phyloP scores from a whole-genome alignment of 2,797 vertebrate species.

The Helarctos malayanus region DNA sequence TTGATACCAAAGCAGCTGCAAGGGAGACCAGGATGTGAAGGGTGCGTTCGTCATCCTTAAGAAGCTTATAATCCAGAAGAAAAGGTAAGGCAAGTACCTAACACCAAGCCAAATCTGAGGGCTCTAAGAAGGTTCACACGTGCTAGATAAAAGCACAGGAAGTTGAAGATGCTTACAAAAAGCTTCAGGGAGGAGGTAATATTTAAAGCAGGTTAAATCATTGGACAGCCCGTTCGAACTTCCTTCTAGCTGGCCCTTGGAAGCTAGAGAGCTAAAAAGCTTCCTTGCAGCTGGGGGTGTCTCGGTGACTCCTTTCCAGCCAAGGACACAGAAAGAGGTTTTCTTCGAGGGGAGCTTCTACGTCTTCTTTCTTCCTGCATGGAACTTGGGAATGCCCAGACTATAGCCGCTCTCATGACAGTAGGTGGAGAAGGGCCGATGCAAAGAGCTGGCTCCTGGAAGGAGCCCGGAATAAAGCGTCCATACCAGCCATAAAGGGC shows the following conservation, averaged over 20 bases:
- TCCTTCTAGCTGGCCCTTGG: neutral
- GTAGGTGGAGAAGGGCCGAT: neutral
- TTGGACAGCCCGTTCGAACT: neutral
- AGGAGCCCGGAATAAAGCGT: neutral
- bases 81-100: neutral
- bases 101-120: neutral
- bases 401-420: neutral
- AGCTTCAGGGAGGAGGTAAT: neutral
- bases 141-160: slow-evolving; percentile 3
- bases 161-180: neutral
- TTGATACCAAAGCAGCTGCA: neutral
- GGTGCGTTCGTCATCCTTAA: neutral
- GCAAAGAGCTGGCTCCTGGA: neutral
- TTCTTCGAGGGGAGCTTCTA: neutral
- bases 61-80: neutral
- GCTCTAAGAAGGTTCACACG: neutral
- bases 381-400: neutral
- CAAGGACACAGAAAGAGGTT: neutral
- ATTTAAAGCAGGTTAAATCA: neutral
- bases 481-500: neutral
- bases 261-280: neutral
- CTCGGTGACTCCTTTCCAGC: neutral
- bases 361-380: neutral
- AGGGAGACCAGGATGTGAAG: neutral
- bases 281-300: neutral